phyloP scores from a whole-genome alignment of 1,140 invertebrate species.

The Atopsyche davidsoni region DNA sequence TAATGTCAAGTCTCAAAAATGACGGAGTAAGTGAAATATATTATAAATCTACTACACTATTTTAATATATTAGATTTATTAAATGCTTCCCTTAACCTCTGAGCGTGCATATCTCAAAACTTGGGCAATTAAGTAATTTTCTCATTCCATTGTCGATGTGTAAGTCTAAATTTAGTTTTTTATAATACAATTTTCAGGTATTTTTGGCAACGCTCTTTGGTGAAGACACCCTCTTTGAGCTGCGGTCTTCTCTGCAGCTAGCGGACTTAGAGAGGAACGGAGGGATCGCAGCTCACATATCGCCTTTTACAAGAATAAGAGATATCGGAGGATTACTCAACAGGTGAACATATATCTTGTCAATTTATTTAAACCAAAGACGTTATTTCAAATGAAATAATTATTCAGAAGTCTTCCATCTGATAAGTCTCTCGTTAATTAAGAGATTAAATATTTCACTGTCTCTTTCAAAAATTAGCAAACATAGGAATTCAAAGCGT shows the following conservation, averaged over 20 bases:
- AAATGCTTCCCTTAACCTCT: too few species aligned
- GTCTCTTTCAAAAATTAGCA: too few species aligned
- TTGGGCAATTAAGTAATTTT: too few species aligned
- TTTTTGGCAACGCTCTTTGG: constrained; percentile 93
- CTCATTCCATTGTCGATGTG: too few species aligned
- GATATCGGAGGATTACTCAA: constrained; percentile 54
- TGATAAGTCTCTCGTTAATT: too few species aligned
- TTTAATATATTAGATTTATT: background rate
- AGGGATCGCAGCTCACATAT: constrained; percentile 88
- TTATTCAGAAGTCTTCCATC: too few species aligned
- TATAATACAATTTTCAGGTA: constrained; percentile 46
- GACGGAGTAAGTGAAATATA: constrained; percentile 64
- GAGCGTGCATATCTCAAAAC: too few species aligned
- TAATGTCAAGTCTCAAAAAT: constrained; percentile 68
- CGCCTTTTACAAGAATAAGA: constrained; percentile 83
- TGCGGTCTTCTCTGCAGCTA: constrained; percentile 85
- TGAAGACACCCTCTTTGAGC: constrained; percentile 92
- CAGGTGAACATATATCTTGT: constrained; percentile 33
- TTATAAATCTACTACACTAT: background rate
- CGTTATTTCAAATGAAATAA: too few species aligned
- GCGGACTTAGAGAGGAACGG: constrained; percentile 91
- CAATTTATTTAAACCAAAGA: too few species aligned
- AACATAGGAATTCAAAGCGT: background rate
- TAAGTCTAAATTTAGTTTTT: too few species aligned
- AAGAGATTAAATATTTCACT: background rate